These are phyloP conservation scores for Myrmecophaga tridactyla DNA, from an alignment of 2,113 vertebrate species.

Conservation along the genomic window DNA sequence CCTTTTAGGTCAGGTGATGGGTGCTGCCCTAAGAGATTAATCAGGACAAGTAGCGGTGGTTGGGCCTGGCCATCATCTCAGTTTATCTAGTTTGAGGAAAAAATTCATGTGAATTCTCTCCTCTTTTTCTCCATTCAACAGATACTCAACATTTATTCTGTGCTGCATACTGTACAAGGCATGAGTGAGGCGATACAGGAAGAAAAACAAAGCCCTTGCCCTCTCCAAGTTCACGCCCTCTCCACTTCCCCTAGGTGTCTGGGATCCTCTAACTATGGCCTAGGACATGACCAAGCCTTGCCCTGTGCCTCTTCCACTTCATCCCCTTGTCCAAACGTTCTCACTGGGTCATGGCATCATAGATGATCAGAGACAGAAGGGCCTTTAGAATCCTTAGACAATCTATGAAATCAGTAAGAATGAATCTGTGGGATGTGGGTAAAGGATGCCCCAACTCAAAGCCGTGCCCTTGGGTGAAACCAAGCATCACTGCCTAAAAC, in stretches of 20 bases:
- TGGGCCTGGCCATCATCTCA: neutral
- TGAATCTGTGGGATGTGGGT: neutral
- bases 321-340: neutral
- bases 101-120: neutral
- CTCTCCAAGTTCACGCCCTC: neutral
- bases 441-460: neutral
- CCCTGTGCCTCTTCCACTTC: neutral
- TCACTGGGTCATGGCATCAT: neutral
- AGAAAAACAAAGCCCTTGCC: neutral
- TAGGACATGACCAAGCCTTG: neutral
- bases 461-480: neutral
- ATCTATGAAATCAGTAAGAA: neutral
- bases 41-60: neutral
- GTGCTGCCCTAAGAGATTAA: neutral
- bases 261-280: neutral
- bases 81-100: neutral
- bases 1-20: neutral
- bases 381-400: neutral
- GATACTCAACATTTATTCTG: neutral
- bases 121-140: neutral
- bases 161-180: neutral
- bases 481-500: neutral
- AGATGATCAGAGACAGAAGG: neutral
- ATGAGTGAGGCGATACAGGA: neutral
- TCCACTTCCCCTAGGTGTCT: neutral